Evolutionary conservation across 2,797 vertebrate genomes (phyloP), one percentile per base, ranked within the genome.

Genomic region (Meriones psammophilus): DNA sequence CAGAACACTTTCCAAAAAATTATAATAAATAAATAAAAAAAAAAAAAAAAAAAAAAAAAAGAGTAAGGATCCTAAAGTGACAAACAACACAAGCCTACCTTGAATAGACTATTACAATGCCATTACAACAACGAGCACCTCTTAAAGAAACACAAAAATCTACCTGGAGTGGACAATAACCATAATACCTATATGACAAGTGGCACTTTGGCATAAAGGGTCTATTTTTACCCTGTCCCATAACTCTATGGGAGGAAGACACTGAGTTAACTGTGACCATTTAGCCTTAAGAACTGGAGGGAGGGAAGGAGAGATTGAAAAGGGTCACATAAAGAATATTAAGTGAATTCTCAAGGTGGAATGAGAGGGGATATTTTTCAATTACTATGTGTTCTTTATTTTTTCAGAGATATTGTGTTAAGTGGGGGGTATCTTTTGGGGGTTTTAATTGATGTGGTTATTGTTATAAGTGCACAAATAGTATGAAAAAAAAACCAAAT

Each of bases 241-340:
- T 89, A 79, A 62, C 13, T 88, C 20, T 94, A 15, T 85, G 64
- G 78, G 39, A 84, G 46, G 81, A 15, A 92, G 94, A 85, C 36
- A 62, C 42, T 10, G 42, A 95, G 73, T 74, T 86, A 78, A 26
- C 56, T 88, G 78, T 95, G 73, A 91, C 74, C 54, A 88, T 94
- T 93, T 30, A 94, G 84, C 73, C 84, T 91, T 96, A 94, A 95
- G 78, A 95, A 95, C 42, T 89, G 50, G 18, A 74, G 79, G 54
- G 88, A 94, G 76, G 30, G 30, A 42, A 17, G n/a, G 74, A 89
- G n/a, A 84, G 60, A 62, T 91, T 42, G 56, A 86, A 95, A 96
- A 77, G 74, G 90, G 73, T 95, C 90, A 81, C 73, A 54, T 69
- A 90, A 85, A 95, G 20, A 50, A 93, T 76, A 39, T 94, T 76